Percentiles rank a stretch among this genome's conserved stretches.
phyloP scores from a whole-genome alignment of 2,797 vertebrate species.

The Varecia variegata region DNA sequence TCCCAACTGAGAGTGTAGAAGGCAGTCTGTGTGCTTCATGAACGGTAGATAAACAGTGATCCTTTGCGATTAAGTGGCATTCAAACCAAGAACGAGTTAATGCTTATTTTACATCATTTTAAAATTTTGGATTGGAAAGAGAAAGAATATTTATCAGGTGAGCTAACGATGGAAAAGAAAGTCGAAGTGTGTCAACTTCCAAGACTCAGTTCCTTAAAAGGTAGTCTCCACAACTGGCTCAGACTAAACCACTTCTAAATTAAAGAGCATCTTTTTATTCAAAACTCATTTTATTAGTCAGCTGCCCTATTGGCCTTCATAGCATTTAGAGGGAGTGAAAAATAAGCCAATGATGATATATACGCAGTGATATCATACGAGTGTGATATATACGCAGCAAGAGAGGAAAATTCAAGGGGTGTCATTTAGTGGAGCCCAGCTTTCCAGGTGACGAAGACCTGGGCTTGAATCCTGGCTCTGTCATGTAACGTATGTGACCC shows the following conservation, averaged over 20 bases:
- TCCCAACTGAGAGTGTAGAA: slow-evolving; percentile 11
- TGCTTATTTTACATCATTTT: slow-evolving; percentile 36
- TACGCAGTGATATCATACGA: neutral
- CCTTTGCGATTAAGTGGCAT: slow-evolving; percentile 4
- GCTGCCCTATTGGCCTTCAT: neutral
- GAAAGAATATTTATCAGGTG: neutral
- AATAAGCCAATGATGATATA: neutral
- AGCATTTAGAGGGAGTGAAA: neutral
- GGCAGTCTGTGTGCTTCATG: neutral
- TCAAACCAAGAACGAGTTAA: slow-evolving; percentile 11
- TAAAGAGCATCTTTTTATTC: neutral
- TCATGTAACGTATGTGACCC: neutral
- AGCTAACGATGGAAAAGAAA: neutral
- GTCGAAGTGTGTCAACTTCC: neutral
- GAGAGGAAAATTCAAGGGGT: neutral
- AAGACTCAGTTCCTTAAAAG: neutral
- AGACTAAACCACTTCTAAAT: neutral
- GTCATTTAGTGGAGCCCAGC: neutral
- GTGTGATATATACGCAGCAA: neutral
- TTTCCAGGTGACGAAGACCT: neutral
- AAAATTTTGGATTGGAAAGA: slow-evolving; percentile 38
- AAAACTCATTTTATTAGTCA: neutral
- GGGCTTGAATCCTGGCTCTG: neutral
- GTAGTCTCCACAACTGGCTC: neutral
- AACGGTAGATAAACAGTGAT: slow-evolving; percentile 28